Base-by-base conservation (phyloP, 2,797 vertebrate species). In the Tadarida brasiliensis region DNA sequence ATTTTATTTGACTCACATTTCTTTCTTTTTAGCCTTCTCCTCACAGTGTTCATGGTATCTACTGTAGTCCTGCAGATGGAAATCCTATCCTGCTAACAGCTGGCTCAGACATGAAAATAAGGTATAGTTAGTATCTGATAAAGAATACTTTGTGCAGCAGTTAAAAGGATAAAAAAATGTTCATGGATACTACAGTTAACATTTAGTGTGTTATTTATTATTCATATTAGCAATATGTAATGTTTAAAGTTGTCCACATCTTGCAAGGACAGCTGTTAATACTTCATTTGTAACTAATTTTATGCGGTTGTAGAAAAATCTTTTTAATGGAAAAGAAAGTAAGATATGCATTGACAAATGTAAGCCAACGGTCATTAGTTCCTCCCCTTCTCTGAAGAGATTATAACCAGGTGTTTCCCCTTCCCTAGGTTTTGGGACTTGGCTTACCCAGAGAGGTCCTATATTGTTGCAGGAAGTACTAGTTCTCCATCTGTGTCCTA, bases 21-120 rank as follows among this genome's bases (percentile, higher is more conserved):
- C 22, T 87, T 89, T 89, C 89, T 19, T 84, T 92, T 12, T 95
- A 99, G 99, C 99, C 99, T 16, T 99, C 99, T 92, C 98, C 99
- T 96, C 99, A 99, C 97, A 99, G 99, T 89, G 99, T 99, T 57
- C 99, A 99, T 0, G 99, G 99, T 71, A 99, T 99, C 98, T 99
- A 99, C 98, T 99, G 99, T 95, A 99, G 99, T 94, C 99, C 99
- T 22, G 99, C 99, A 56, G 99, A 99, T 81, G 99, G 99, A 87
- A 99, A 99, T 96, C 99, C 99, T n/a, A 99, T 99, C 97, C 98
- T 99, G 95, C 98, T 99, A 91, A 99, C 99, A 26, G 99, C 99
- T 68, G 99, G 99, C 44, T 99, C 99, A 0, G 99, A 99, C 98
- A 99, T 99, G 99, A 99, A 99, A 98, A 99, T 99, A 98, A 99